Evolutionary conservation across 2,113 vertebrate species (phyloP), one percentile per base, ranked within the genome.

Genomic region (Melanotaenia duboulayi): DNA sequence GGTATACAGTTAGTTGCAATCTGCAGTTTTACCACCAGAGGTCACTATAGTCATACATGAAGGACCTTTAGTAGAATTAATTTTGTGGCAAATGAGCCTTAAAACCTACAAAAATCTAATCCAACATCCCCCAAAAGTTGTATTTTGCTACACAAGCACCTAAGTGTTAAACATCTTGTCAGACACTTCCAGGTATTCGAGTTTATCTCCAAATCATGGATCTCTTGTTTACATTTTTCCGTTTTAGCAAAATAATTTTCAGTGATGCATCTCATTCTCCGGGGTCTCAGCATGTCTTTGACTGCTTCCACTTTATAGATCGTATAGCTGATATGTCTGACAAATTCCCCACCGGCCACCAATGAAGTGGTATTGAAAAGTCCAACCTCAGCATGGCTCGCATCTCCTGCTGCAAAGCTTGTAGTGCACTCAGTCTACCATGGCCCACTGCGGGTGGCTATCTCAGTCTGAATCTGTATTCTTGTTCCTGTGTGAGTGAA

Each of bases 391-490:
- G 72, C 78, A 50, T 50, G 65, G 64, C 64, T 77, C 39, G 37
- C 61, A 65, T 70, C 80, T 87, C 84, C 83, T 71, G 86, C 81
- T 82, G 86, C 65, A 74, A 71, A 68, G 86, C 84, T 81, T 89
- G 80, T 84, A 71, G 74, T 74, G 63, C 76, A 83, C 68, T 73
- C 78, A 85, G 71, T 74, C 57, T 71, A 80, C 63, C 90, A 40
- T 82, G 70, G 61, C 69, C 14, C 74, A 12, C 57, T 40, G 80
- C 65, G 78, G 85, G 87, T 87, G 81, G 84, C 71, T 88, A 90
- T 91, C 87, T 80, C 69, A 8, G 7, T 50, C 40, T 40, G 62
- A 62, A 89, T 90, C 85, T 78, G 42, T 63, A 77, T 69, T 48
- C 51, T 22, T 60, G 64, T 70, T 71, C 65, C 62, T 65, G 61